Evolutionary conservation across 2,888 invertebrate species (phyloP), one percentile per base, ranked within the genome.

Genomic region (Synanthedon vespiformis): DNA sequence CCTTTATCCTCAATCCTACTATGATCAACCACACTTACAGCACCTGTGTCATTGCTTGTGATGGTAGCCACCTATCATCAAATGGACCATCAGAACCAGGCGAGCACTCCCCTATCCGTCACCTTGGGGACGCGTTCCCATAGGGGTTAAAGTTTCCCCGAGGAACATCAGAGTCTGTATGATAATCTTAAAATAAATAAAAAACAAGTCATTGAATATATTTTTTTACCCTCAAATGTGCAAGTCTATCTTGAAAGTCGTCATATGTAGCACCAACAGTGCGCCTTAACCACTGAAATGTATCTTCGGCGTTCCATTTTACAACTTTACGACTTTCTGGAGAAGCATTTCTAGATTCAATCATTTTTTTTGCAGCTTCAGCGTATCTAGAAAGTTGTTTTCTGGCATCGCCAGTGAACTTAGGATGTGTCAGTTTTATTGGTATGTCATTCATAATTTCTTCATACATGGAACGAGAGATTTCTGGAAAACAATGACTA

Each of bases 381-480:
- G 98, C 97, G 81, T 98, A 99, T 52, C 93, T 90, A 3, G 95
- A 94, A 22, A 98, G 84, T 72, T 98, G 98, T 76, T 98, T 97
- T 40, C 98, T 90, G 0, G 98, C 98, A 85, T 98, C 98, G 1
- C 95, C 96, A 3, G 97, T 95, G 71, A 95, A 98, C 80, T 97
- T 97, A 8, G 98, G 97, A 75, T 96, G 93, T n/a, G 95, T 92
- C 55, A 98, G 89, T 80, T 97, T 97, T 56, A 98, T 95, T 10
- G 98, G 98, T 72, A 99, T 96, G 82, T 98, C 98, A 80, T 97
- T 95, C 96, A 98, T 97, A 52, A 98, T 96, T 87, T 98, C 98
- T 59, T 96, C 92, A 82, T 97, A 97, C 97, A 98, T 97, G 1
- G 95, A 94, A 72, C 93, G 91, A 4, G 98, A 98, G 64, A 98